Evolutionary conservation across 2,797 vertebrate genomes (phyloP), one percentile per base, ranked within the genome.

Genomic region (Synanceia verrucosa): DNA sequence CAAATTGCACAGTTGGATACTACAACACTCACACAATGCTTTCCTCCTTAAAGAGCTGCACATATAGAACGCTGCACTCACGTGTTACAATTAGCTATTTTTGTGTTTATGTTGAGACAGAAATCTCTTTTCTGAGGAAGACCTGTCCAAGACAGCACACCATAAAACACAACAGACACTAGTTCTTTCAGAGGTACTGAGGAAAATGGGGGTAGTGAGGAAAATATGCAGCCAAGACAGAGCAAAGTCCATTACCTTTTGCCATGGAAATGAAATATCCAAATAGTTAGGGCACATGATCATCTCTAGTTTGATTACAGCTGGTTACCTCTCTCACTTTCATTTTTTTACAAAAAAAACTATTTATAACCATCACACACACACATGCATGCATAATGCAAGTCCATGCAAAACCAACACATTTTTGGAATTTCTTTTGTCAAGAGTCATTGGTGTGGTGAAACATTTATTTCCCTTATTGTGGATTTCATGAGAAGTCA

Each of bases 391-490:
- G 24, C 47, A 18, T 29, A 16, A 6, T 41, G 39, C 18, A 41
- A 41, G 18, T 16, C 14, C 52, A 19, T 36, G 48, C 4, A 53
- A 26, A 44, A 26, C 14, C 1, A 34, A 11, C 37, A 52, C 39
- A 52, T 21, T 50, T 37, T 41, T 8, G 9, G 28, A 66, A 56
- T 46, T 7, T 55, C 16, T 53, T 43, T 26, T 50, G 31, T 46
- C 24, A 18, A 18, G 64, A 65, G 14, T 63, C 33, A 19, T 29
- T 2, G 29, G 4, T 43, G 3, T 19, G 26, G 29, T 74, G 29
- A 76, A 71, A 66, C 60, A 65, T 68, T 76, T 44, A 65, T 66
- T 65, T 58, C 36, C 10, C 60, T 55, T 1, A 4, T 29, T 43
- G 58, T 47, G 58, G 36, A 56, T 79, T 71, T 65, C 33, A 61